Base-by-base conservation (phyloP, 2,888 invertebrate species). In the Tipula helvola region DNA sequence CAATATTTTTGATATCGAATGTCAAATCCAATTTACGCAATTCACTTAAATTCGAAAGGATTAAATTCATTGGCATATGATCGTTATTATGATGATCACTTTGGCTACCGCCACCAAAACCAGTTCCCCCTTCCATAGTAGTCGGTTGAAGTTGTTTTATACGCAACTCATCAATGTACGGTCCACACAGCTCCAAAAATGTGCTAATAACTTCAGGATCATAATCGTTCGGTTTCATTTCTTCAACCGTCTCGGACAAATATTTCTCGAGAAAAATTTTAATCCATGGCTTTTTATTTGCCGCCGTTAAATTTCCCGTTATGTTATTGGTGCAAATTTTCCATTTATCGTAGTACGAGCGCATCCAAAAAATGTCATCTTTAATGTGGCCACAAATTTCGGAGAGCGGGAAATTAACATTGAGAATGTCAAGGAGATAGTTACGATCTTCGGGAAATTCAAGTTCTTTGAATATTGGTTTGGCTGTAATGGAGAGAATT, bases 21-120 rank as follows among this genome's bases (percentile, higher is more conserved):
- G 91, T 91, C 87, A 91, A 89, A 87, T 90, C 90, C 88, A 91
- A 89, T 87, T 89, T 89, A 87, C 88, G 90, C 89, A 91, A 89
- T 88, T 91, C 91, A 88, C 90, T 90, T 88, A 91, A 90, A 89
- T 90, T 91, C 88, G 89, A 89, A 88, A 91, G 89, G 88, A 91
- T 90, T 89, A 90, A 90, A 89, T 91, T 91, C 88, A 91, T 90
- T 87, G 91, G 91, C 89, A 91, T 91, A 89, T 91, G 91, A 90
- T 91, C 91, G 91, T 88, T 87, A 71, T 88, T 87, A 71, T n/a
- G 44, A 47, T 71, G 2, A 5, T 36, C n/a, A 5, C n/a, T 5
- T 5, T 41, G 28, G 2, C 28, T 36, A 84, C 36, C 39, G 5
- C 13, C 84, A 39, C 36, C 84, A n/a, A 84, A 39, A 84, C n/a